These are phyloP conservation scores for Shinisaurus crocodilurus DNA, from an alignment of 2,113 vertebrate species.

Conservation along the genomic window DNA sequence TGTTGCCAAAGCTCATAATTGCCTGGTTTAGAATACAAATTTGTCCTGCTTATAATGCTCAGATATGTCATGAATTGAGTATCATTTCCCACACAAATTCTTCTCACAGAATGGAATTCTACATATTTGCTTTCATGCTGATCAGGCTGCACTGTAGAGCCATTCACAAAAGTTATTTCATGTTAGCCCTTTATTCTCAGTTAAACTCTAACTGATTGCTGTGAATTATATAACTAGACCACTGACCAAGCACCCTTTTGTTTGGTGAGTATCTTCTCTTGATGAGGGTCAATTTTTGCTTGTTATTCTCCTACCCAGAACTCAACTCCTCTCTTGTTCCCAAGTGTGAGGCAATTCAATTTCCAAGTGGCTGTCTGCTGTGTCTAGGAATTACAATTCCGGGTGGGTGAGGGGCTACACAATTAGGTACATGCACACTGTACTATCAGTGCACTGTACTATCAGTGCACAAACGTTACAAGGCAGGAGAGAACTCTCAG, in stretches of 20 bases:
- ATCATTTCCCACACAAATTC: neutral
- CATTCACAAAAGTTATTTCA: neutral
- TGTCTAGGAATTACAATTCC: neutral
- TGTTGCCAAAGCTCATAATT: neutral
- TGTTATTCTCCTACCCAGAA: neutral
- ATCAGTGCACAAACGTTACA: neutral
- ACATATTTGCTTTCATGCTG: neutral
- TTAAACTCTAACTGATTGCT: neutral
- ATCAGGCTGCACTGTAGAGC: neutral
- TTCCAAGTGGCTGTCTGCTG: neutral
- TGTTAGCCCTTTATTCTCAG: neutral
- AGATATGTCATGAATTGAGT: neutral
- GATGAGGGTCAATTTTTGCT: neutral
- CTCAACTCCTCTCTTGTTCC: neutral
- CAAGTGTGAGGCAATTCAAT: neutral
- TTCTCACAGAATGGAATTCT: neutral
- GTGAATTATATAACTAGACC: neutral
- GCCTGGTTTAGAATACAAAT: neutral
- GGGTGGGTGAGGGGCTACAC: too few relatives aligned
- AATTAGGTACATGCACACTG: neutral
- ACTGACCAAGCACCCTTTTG: neutral
- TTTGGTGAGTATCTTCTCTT: neutral
- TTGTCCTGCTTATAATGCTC: neutral
- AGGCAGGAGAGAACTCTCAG: neutral
- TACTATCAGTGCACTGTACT: neutral